These are phyloP conservation scores for Muscicapa adusta DNA, from an alignment of 2,113 vertebrate genomes.

Conservation along the genomic window DNA sequence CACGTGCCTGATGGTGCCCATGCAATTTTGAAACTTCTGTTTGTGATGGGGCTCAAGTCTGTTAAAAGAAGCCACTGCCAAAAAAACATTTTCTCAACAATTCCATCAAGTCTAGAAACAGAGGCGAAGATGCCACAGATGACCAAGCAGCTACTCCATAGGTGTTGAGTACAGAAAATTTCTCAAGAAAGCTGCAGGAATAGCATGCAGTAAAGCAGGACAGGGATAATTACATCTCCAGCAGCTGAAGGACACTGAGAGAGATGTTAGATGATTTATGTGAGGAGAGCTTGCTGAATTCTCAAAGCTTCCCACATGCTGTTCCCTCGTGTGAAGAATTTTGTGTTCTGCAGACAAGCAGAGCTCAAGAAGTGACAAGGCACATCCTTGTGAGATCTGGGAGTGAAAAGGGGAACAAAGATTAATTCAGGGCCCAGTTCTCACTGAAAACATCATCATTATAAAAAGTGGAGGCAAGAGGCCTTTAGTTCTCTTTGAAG, in stretches of 20 bases:
- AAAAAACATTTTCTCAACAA: background rate
- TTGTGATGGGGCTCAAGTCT: background rate
- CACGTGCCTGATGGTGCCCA: rapidly evolving
- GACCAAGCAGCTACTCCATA: background rate
- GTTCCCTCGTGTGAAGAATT: background rate
- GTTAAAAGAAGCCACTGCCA: background rate
- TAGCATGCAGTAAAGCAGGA: background rate
- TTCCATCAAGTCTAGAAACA: background rate
- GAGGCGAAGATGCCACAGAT: background rate
- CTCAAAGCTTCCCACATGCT: background rate
- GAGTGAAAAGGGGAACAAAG: background rate
- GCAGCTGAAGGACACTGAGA: background rate
- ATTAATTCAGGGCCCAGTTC: background rate
- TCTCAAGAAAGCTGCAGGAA: background rate
- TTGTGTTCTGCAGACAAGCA: background rate
- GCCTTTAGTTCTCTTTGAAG: background rate
- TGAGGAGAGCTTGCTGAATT: background rate
- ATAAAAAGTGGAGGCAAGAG: background rate
- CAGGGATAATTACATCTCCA: background rate
- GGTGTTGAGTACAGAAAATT: background rate
- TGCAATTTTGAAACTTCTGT: background rate
- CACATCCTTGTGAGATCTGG: background rate
- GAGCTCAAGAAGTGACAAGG: background rate
- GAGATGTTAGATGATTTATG: background rate
- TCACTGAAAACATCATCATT: background rate